Percentiles rank a stretch among this genome's conserved stretches.
Conservation (phyloP, 2,113 vertebrate genomes). For the Grallaria varia region DNA sequence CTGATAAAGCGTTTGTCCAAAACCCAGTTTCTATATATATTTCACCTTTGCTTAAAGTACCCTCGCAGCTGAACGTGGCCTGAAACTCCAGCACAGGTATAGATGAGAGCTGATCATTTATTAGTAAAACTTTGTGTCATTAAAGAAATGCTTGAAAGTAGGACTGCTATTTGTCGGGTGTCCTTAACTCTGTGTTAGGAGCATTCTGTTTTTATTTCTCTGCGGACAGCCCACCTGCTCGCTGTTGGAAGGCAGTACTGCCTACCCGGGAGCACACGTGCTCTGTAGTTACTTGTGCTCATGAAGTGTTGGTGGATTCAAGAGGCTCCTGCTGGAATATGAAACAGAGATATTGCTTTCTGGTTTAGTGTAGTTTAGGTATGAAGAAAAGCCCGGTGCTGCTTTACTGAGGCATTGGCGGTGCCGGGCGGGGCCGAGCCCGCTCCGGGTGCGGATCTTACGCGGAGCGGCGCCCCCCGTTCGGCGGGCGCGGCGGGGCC, state of each 20-base stretch:
- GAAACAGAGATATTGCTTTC: neutral
- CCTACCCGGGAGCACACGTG: neutral
- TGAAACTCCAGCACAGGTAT: neutral
- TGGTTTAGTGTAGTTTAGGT: neutral
- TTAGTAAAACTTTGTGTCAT: neutral
- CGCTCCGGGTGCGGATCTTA: neutral
- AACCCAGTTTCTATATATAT: neutral
- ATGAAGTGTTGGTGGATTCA: neutral
- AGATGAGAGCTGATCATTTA: neutral
- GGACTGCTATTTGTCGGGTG: neutral
- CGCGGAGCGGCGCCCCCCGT: neutral
- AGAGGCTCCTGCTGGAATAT: neutral
- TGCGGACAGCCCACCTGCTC: neutral
- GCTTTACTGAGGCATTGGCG: neutral
- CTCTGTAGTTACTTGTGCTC: neutral
- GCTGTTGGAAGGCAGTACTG: neutral
- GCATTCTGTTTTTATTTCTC: neutral
- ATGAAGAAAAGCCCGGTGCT: accelerated
- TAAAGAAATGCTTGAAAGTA: neutral
- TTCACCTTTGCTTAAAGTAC: constrained; percentile 12
- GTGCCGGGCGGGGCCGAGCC: neutral
- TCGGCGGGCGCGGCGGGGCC: neutral
- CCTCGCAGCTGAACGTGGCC: neutral
- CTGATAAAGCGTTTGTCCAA: neutral
- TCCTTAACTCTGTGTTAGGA: neutral